Evolutionary conservation across 2,797 vertebrate species (phyloP).

Genomic region (Cyclopterus lumpus): DNA sequence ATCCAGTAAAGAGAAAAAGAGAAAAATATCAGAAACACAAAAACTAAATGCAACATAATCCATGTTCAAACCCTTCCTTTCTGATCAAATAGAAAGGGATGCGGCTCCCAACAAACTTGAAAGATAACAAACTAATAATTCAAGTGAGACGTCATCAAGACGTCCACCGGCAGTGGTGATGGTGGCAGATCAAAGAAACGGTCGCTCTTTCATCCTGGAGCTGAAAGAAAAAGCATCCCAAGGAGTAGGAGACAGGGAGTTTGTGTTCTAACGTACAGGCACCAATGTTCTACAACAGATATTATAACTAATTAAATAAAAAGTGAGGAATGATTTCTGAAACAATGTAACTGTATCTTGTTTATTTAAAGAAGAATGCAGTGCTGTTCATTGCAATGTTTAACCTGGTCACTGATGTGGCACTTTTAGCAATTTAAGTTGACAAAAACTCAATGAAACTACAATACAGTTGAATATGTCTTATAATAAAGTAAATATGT

Average conservation of each 20-base stretch:
- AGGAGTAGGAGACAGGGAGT: neutral
- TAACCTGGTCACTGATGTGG: neutral
- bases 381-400: neutral
- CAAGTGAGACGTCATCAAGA: neutral
- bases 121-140: constrained; percentile 3
- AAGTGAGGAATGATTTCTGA: neutral
- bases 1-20: neutral
- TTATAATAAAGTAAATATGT: neutral
- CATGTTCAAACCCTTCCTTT: neutral
- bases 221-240: neutral
- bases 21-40: neutral
- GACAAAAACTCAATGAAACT: neutral
- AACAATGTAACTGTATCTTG: neutral
- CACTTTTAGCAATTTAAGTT: neutral
- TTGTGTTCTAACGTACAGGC: neutral
- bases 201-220: constrained; percentile 3
- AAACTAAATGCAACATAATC: neutral
- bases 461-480: neutral
- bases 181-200: constrained; percentile 15
- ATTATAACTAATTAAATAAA: neutral
- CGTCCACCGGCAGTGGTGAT: neutral
- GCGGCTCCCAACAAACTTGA: neutral
- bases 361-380: neutral
- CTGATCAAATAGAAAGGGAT: neutral
- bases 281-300: neutral